Evolutionary conservation across 2,113 vertebrate species (phyloP).

Genomic region (Buteo buteo): DNA sequence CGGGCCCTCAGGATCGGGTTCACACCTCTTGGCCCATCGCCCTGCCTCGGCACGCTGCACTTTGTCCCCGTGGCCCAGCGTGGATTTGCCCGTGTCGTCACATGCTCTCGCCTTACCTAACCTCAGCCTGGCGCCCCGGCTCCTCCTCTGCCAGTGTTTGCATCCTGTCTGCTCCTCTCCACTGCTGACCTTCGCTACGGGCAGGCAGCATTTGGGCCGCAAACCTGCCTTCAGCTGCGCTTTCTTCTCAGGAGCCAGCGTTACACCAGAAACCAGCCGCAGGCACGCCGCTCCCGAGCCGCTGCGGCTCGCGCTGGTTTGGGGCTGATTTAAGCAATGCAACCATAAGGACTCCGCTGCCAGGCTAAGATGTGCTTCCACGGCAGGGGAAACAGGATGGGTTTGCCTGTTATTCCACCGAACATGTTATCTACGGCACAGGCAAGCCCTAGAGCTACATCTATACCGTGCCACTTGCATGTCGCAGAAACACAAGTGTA

Average conservation of each 20-base stretch:
- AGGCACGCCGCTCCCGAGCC: accelerated
- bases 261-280: background rate
- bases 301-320: background rate
- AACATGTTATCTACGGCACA: background rate
- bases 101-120: background rate
- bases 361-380: background rate
- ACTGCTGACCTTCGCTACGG: accelerated
- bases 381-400: background rate
- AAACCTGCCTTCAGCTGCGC: background rate
- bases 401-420: background rate
- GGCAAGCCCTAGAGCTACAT: background rate
- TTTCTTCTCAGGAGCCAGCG: background rate
- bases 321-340: background rate
- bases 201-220: background rate
- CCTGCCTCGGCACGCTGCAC: accelerated
- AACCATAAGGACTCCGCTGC: background rate
- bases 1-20: accelerated
- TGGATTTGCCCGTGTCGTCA: background rate
- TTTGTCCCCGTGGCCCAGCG: background rate
- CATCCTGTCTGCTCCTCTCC: background rate
- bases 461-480: background rate
- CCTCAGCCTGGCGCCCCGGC: background rate
- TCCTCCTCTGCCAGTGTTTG: background rate
- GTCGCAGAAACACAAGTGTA: background rate
- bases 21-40: background rate